phyloP scores from a whole-genome alignment of 2,113 vertebrate species.

The Panthera uncia region DNA sequence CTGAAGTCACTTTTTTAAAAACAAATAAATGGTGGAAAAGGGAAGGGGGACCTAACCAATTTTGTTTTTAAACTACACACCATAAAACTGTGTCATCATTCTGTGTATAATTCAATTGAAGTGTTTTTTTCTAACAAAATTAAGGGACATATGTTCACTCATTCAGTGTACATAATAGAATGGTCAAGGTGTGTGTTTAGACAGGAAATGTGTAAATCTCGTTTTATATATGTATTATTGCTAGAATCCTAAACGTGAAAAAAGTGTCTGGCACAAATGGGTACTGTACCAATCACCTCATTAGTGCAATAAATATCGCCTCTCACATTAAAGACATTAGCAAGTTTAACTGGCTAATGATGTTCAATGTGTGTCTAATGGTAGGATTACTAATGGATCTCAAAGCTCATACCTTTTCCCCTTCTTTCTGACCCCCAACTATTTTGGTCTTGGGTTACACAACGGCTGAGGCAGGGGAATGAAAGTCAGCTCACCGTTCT shows the following conservation, averaged over 20 bases:
- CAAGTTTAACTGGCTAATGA: neutral
- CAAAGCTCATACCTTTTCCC: neutral
- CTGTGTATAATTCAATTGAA: neutral
- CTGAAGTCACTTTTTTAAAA: constrained; percentile 16
- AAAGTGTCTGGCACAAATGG: neutral
- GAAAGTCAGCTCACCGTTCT: neutral
- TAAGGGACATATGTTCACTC: neutral
- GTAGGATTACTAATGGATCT: neutral
- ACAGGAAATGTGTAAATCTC: neutral
- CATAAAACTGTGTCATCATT: neutral
- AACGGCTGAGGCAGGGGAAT: neutral
- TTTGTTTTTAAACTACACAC: constrained; percentile 16
- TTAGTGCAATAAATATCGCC: neutral
- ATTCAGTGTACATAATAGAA: neutral
- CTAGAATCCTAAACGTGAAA: constrained; percentile 15
- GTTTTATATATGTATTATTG: neutral
- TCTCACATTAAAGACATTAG: neutral
- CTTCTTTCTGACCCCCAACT: neutral
- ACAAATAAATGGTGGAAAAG: neutral
- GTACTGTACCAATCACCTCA: neutral
- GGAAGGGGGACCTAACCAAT: neutral
- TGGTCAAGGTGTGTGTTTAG: neutral
- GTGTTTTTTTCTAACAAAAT: constrained; percentile 13
- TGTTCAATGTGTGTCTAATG: neutral
- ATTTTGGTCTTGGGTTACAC: neutral